phyloP scores from a whole-genome alignment of 2,113 vertebrate species.

The Rhegmatorhina hoffmannsi region DNA sequence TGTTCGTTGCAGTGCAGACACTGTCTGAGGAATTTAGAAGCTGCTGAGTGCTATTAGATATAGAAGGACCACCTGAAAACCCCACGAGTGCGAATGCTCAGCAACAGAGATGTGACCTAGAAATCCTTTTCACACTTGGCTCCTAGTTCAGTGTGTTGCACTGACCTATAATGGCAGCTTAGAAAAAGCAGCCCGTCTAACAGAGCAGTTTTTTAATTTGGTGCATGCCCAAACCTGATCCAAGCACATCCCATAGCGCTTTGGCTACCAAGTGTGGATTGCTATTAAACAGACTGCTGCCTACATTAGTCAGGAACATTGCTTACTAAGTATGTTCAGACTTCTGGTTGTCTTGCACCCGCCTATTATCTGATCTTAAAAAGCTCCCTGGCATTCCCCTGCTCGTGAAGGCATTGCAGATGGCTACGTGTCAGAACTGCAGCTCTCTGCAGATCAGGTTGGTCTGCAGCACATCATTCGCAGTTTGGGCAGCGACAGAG shows the following conservation, averaged over 20 bases:
- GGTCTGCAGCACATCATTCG: background rate
- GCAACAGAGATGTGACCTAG: background rate
- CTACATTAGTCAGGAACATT: constrained; percentile 54
- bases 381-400: constrained; percentile 3
- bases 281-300: constrained; percentile 51
- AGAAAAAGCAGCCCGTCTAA: background rate
- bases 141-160: background rate
- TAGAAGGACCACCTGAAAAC: constrained; percentile 54
- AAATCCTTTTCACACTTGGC: background rate
- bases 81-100: background rate
- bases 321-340: constrained; percentile 64
- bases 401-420: background rate
- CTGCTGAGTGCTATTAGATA: constrained; percentile 39
- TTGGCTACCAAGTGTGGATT: background rate
- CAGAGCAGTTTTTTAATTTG: constrained; percentile 27
- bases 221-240: constrained; percentile 57
- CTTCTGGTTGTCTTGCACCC: constrained; percentile 47
- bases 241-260: constrained; percentile 34
- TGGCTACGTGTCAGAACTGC: background rate
- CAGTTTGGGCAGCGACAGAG: background rate
- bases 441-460: background rate
- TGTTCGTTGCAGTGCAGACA: background rate
- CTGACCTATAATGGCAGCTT: constrained; percentile 29
- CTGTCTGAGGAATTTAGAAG: constrained; percentile 16
- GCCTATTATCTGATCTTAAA: constrained; percentile 60